Evolutionary conservation across 2,797 vertebrate species (phyloP).

Genomic region (Natrix natrix): DNA sequence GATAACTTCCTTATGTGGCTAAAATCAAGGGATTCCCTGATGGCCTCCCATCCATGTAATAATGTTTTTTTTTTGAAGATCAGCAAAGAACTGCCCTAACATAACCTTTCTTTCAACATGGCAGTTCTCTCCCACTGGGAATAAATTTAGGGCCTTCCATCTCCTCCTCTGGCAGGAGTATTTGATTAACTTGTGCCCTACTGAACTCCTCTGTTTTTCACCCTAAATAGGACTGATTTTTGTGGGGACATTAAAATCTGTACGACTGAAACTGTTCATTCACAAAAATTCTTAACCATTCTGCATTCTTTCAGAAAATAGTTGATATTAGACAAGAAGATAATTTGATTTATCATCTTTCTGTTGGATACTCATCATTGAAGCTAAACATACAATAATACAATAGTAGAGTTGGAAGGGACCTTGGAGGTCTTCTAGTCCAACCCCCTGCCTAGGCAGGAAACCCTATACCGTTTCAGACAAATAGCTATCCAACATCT

Average conservation of each 20-base stretch:
- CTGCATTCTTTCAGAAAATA: constrained; percentile 35
- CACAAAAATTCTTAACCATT: constrained; percentile 4
- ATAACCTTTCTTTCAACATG: neutral
- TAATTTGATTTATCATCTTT: constrained; percentile 33
- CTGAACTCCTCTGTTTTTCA: accelerated
- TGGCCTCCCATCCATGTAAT: neutral
- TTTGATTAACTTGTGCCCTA: neutral
- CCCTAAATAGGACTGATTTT: neutral
- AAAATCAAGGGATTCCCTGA: neutral
- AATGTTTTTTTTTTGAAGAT: neutral
- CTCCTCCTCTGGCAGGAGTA: neutral
- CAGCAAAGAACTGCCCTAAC: neutral
- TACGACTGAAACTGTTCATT: neutral
- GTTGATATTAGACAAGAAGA: neutral
- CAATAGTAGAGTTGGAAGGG: too few relatives aligned
- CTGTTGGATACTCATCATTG: constrained; percentile 28
- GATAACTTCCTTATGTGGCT: neutral
- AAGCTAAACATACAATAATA: neutral
- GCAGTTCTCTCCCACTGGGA: neutral
- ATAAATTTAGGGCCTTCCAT: neutral
- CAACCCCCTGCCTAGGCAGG: too few relatives aligned
- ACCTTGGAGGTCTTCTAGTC: too few relatives aligned
- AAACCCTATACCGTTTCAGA: too few relatives aligned
- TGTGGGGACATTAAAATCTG: constrained; percentile 4
- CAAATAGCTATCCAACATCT: too few relatives aligned